Evolutionary conservation across 1,140 invertebrate species (phyloP).

Genomic region (Lepidurus couesii): DNA sequence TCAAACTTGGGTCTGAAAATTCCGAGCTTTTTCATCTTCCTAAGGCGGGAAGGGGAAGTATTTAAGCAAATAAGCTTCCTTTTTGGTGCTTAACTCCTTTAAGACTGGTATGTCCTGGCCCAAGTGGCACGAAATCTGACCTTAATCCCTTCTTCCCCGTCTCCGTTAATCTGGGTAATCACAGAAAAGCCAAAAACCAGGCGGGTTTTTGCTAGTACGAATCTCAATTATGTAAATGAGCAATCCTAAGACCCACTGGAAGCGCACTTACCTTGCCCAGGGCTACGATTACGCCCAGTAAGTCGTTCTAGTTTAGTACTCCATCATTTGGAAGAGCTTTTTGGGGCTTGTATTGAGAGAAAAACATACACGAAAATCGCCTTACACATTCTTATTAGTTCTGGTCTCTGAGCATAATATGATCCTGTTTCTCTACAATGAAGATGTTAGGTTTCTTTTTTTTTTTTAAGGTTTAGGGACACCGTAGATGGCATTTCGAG

Average conservation of each 20-base stretch:
- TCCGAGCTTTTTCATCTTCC: neutral
- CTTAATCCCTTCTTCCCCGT: neutral
- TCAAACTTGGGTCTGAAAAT: neutral
- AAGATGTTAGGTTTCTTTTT: neutral
- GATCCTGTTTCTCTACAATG: neutral
- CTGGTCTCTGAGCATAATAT: neutral
- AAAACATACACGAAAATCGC: neutral
- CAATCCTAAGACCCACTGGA: neutral
- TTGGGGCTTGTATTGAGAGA: neutral
- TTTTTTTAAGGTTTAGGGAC: neutral
- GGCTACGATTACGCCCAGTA: neutral
- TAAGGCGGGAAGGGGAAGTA: neutral
- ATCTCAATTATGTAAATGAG: conserved; percentile 12
- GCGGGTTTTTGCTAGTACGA: neutral
- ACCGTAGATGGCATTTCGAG: neutral
- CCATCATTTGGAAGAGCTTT: no score
- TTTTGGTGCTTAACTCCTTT: neutral
- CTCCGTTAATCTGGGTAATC: neutral
- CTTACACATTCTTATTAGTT: neutral
- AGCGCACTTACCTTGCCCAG: neutral
- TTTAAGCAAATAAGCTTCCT: conserved; percentile 19
- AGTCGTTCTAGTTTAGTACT: no score
- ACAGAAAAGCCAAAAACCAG: neutral
- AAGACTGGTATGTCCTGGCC: neutral
- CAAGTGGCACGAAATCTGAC: neutral